Evolutionary conservation across 2,113 vertebrate genomes (phyloP).

Genomic region (Pitta sordida): DNA sequence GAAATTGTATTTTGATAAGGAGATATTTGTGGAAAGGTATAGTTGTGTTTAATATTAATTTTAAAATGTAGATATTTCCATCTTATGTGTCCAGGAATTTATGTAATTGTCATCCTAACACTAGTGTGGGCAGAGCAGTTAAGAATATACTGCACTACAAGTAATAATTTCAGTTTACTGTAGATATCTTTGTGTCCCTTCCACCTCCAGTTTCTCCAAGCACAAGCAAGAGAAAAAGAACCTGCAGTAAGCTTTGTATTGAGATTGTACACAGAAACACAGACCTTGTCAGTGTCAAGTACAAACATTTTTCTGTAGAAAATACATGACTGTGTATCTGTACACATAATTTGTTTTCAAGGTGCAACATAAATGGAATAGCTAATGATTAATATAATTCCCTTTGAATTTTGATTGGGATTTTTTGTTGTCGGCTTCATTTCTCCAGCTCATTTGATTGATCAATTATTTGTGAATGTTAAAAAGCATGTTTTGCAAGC

Average conservation of each 20-base stretch:
- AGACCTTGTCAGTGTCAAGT: background rate
- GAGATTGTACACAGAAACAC: background rate
- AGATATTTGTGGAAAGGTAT: background rate
- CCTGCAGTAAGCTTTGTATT: background rate
- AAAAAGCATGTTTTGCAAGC: background rate
- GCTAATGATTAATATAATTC: background rate
- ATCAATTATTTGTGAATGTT: background rate
- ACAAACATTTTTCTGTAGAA: background rate
- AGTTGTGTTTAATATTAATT: background rate
- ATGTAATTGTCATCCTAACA: background rate
- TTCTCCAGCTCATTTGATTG: background rate
- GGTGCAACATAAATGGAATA: accelerated
- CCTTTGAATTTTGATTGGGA: background rate
- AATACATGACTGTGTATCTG: background rate
- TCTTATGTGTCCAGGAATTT: background rate
- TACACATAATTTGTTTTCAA: background rate
- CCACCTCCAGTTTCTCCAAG: background rate
- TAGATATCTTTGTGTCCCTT: background rate
- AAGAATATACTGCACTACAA: background rate
- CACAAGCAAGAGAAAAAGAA: background rate
- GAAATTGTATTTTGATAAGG: background rate
- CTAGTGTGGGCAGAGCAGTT: background rate
- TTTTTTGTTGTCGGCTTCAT: background rate
- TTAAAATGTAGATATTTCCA: background rate
- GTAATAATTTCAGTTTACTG: background rate